phyloP scores from a whole-genome alignment of 1,140 invertebrate species.

The Drosophila bocqueti region DNA sequence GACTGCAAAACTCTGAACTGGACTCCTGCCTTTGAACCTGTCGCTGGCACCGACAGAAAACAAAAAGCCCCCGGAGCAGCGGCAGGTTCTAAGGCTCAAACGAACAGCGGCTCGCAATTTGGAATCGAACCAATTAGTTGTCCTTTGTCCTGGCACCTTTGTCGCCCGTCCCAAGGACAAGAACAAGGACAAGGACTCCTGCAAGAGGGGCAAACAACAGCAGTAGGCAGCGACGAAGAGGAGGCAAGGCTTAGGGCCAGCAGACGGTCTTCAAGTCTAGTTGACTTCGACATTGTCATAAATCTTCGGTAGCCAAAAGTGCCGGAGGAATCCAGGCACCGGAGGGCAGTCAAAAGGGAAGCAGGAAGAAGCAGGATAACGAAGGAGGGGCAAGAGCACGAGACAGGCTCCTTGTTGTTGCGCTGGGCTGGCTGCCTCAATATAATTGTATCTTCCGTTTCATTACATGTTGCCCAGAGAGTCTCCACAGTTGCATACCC shows the following conservation, averaged over 20 bases:
- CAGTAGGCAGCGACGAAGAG: neutral
- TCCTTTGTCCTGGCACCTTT: too few relatives aligned
- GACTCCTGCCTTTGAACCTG: slow-evolving; percentile 30
- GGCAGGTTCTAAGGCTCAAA: slow-evolving; percentile 42
- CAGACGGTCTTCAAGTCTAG: slow-evolving; percentile 50
- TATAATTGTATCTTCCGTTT: slow-evolving; percentile 80
- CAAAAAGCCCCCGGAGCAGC: slow-evolving; percentile 7
- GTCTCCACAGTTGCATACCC: slow-evolving; percentile 15
- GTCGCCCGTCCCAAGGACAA: slow-evolving; percentile 51
- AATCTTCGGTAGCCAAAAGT: slow-evolving; percentile 43
- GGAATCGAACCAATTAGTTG: too few relatives aligned
- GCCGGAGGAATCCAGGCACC: neutral
- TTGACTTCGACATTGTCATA: slow-evolving; percentile 48
- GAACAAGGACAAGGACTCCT: slow-evolving; percentile 34
- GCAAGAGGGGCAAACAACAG: neutral
- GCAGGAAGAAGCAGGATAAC: slow-evolving; percentile 15
- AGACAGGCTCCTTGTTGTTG: slow-evolving; percentile 42
- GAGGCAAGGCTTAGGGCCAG: neutral
- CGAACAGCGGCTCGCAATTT: slow-evolving; percentile 50
- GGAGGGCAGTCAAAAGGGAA: slow-evolving; percentile 9
- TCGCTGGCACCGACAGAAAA: slow-evolving; percentile 25
- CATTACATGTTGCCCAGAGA: slow-evolving; percentile 69
- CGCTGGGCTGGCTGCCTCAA: slow-evolving; percentile 23
- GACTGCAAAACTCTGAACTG: neutral
- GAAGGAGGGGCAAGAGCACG: slow-evolving; percentile 22